These are phyloP conservation scores for Axinella damicornis DNA, from an alignment of 37 sponge, comb jelly and placozoan genomes.

Conservation along the genomic window DNA sequence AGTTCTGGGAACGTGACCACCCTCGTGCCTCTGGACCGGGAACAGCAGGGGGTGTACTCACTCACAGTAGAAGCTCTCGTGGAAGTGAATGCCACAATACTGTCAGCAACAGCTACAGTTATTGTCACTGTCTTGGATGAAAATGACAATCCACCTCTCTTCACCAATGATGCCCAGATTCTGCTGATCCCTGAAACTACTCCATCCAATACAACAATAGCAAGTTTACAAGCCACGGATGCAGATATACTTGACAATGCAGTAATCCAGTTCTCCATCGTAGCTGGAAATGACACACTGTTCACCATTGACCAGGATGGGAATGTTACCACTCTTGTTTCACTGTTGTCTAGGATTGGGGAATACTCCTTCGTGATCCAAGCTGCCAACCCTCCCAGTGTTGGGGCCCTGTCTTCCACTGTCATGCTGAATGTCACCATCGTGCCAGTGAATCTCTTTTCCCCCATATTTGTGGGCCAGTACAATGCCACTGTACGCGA, in stretches of 20 bases:
- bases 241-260: constrained; percentile 44
- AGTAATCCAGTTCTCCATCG: constrained; percentile 47
- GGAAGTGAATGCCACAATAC: not conserved
- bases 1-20: constrained; percentile 43
- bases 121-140: constrained; percentile 51
- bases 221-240: constrained; percentile 44
- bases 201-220: constrained; percentile 11
- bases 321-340: not conserved
- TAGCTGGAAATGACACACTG: constrained; percentile 13
- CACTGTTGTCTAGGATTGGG: constrained; percentile 16
- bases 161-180: not conserved
- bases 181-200: constrained; percentile 39
- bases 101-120: constrained; percentile 46
- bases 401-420: constrained; percentile 32
- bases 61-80: constrained; percentile 31
- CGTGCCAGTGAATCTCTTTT: constrained; percentile 69
- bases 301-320: constrained; percentile 46
- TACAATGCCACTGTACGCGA: constrained; percentile 46
- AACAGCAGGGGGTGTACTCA: constrained; percentile 6
- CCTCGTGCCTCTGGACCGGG: constrained; percentile 44
- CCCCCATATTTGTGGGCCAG: constrained; percentile 51
- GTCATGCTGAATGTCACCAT: constrained; percentile 41
- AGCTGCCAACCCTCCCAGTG: constrained; percentile 28
- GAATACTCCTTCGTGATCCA: not conserved
- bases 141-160: constrained; percentile 72